These are phyloP conservation scores for Microchrysa polita DNA, from an alignment of 2,888 invertebrate species.

Conservation along the genomic window DNA sequence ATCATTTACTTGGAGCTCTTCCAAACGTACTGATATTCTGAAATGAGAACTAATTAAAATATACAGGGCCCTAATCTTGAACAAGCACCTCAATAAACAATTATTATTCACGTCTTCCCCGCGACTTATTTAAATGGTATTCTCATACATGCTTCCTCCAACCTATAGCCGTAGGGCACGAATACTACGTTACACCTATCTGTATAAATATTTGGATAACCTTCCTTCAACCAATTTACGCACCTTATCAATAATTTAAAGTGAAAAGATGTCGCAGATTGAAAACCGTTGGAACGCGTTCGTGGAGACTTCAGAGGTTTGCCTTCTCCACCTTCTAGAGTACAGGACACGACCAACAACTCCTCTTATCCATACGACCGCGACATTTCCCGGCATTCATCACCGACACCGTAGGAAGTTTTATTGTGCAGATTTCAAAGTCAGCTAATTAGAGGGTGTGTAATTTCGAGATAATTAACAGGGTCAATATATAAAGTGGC, in stretches of 20 bases:
- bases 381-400: not conserved
- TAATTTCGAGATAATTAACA: conserved; percentile 41
- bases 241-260: conserved; percentile 28
- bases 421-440: conserved; percentile 22
- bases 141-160: not conserved
- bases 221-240: conserved; percentile 4
- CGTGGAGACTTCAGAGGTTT: not conserved
- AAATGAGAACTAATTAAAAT: conserved; percentile 32
- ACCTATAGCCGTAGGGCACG: not conserved
- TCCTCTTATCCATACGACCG: not conserved
- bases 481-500: conserved; percentile 37
- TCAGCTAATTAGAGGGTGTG: conserved; percentile 35
- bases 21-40: not conserved
- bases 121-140: not conserved
- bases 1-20: conserved; percentile 13
- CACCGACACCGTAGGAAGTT: conserved; percentile 1
- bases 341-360: no score
- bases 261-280: conserved; percentile 23
- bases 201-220: not conserved
- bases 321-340: not conserved
- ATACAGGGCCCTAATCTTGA: no score
- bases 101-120: not conserved
- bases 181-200: not conserved
- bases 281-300: conserved; percentile 11
- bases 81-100: not conserved